These are phyloP conservation scores for Brachynemurus nebulosus DNA, from an alignment of 2,888 invertebrate species.

Conservation along the genomic window DNA sequence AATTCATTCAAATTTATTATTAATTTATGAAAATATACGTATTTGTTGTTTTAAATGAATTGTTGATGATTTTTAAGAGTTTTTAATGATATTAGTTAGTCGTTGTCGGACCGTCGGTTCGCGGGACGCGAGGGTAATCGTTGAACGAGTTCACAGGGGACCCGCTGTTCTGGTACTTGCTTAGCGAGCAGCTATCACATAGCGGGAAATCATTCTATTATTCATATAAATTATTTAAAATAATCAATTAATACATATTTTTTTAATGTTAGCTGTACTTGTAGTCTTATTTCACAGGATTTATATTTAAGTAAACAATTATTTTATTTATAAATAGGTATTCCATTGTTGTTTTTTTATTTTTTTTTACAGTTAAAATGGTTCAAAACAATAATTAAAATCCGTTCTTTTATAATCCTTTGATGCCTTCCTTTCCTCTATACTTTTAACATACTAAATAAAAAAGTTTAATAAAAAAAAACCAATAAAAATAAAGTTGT, in stretches of 20 bases:
- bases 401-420: not conserved
- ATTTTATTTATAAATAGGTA: too few relatives aligned
- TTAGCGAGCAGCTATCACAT: not conserved
- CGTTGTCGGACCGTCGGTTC: slow-evolving; percentile 5
- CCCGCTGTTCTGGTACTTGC: not conserved
- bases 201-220: slow-evolving; percentile 9
- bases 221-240: too few relatives aligned
- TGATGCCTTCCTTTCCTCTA: slow-evolving; percentile 1
- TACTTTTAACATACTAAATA: not conserved
- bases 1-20: too few relatives aligned
- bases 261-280: not conserved
- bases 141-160: not conserved
- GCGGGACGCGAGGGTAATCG: slow-evolving; percentile 8
- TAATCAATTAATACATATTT: not conserved
- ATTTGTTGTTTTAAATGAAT: too few relatives aligned
- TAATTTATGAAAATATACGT: too few relatives aligned
- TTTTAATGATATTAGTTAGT: not conserved
- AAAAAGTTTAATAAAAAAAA: not conserved
- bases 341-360: too few relatives aligned
- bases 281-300: not conserved
- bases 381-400: too few relatives aligned
- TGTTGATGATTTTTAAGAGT: slow-evolving; percentile 2
- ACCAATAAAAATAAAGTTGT: not conserved
- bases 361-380: slow-evolving; percentile 2
- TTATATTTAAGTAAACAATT: too few relatives aligned